Percentiles rank a stretch among this genome's conserved stretches.
phyloP scores from a whole-genome alignment of 2,113 vertebrate genomes.

The Bucco capensis region DNA sequence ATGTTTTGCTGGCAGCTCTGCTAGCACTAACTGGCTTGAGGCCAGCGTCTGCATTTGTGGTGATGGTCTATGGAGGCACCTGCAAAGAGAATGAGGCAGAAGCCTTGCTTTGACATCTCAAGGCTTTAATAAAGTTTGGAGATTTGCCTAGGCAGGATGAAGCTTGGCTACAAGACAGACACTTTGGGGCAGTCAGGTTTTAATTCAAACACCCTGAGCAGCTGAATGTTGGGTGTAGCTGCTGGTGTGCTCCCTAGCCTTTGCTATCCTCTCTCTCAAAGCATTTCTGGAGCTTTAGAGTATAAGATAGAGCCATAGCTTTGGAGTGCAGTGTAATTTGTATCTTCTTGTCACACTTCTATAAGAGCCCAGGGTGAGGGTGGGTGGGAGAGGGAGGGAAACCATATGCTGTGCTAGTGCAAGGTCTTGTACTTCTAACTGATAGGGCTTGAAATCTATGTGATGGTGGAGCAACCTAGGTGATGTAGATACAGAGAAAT shows the following conservation, averaged over 20 bases:
- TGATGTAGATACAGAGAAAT: neutral
- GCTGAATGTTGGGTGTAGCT: neutral
- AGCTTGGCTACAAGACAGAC: neutral
- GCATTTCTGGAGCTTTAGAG: neutral
- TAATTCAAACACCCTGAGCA: neutral
- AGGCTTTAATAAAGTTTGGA: slow-evolving; percentile 20
- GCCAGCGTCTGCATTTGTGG: neutral
- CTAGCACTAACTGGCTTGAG: neutral
- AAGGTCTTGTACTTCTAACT: neutral
- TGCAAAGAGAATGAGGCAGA: neutral
- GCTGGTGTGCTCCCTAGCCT: neutral
- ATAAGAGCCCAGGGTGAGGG: neutral
- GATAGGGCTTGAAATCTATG: rapidly evolving
- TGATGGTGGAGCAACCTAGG: neutral
- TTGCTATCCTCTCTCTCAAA: neutral
- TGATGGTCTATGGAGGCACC: neutral
- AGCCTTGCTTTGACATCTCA: slow-evolving; percentile 44
- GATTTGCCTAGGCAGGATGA: slow-evolving; percentile 10
- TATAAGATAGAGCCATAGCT: neutral
- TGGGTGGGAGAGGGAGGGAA: neutral
- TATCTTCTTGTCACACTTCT: neutral
- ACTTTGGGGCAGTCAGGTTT: neutral
- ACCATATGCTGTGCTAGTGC: neutral
- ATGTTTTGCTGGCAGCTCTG: neutral
- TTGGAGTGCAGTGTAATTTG: neutral